Evolutionary conservation across 2,888 invertebrate species (phyloP).

Genomic region (Dorcus parallelipipedus): DNA sequence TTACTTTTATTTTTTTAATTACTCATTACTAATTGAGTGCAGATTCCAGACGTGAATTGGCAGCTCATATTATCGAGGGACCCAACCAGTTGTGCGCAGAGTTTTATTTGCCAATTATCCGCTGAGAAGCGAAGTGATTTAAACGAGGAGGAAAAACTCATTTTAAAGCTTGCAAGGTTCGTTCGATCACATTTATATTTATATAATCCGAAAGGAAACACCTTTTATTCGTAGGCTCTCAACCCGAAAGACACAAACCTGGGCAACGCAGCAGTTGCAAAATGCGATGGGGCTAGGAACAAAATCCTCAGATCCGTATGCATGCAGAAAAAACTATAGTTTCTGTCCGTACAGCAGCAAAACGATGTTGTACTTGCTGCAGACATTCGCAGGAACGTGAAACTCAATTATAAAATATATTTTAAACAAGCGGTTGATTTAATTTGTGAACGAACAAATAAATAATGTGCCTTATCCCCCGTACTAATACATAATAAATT

Average conservation of each 20-base stretch:
- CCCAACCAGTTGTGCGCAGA: slow-evolving; percentile 48
- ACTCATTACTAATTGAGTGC: not conserved
- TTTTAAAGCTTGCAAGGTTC: slow-evolving; percentile 41
- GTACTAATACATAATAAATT: not conserved
- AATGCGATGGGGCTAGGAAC: slow-evolving; percentile 39
- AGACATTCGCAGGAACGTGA: slow-evolving; percentile 29
- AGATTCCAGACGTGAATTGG: slow-evolving; percentile 36
- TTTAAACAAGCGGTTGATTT: too few relatives aligned
- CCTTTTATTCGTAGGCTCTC: not conserved
- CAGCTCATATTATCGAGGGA: slow-evolving; percentile 43
- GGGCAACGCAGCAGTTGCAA: slow-evolving; percentile 27
- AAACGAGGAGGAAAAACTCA: slow-evolving; percentile 35
- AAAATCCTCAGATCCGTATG: slow-evolving; percentile 24
- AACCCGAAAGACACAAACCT: not conserved
- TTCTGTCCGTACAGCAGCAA: slow-evolving; percentile 42
- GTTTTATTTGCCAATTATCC: slow-evolving; percentile 49
- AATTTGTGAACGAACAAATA: too few relatives aligned
- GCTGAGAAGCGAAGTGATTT: slow-evolving; percentile 29
- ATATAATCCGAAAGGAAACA: too few relatives aligned
- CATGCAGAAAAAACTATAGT: slow-evolving; percentile 41
- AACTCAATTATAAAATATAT: not conserved
- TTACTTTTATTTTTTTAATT: not conserved
- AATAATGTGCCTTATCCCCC: too few relatives aligned
- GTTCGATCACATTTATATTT: slow-evolving; percentile 2
- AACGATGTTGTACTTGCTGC: slow-evolving; percentile 40